A percentile compares a stretch with the other conserved stretches of the same genome.
Conservation (phyloP, 2,888 invertebrate genomes). For the Phrixothrix hirtus region DNA sequence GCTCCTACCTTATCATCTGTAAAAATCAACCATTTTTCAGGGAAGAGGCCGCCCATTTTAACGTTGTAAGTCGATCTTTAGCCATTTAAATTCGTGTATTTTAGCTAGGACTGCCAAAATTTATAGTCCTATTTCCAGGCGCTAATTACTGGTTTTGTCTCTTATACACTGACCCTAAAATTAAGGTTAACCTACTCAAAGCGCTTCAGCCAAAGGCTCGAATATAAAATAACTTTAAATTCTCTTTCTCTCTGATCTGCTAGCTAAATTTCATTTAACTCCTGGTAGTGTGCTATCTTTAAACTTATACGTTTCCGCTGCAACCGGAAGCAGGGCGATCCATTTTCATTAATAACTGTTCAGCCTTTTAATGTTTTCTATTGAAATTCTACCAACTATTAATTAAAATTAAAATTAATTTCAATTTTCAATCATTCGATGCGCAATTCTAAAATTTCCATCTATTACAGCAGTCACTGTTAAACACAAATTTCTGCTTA, state of each 20-base stretch:
- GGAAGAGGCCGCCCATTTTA: slow-evolving; percentile 17
- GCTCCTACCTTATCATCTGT: slow-evolving; percentile 26
- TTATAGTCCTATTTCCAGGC: slow-evolving; percentile 22
- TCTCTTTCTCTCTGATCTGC: background rate
- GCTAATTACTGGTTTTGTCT: slow-evolving; percentile 20
- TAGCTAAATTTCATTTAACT: background rate
- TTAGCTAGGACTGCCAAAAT: slow-evolving; percentile 13
- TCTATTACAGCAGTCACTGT: too few relatives aligned
- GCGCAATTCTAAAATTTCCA: too few relatives aligned
- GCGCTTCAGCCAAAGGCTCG: background rate
- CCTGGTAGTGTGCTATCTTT: background rate
- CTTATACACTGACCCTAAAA: slow-evolving; percentile 25
- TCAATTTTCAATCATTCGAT: too few relatives aligned
- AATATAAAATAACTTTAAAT: background rate
- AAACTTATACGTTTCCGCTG: slow-evolving; percentile 8
- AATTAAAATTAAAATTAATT: too few relatives aligned
- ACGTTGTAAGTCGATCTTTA: slow-evolving; percentile 11
- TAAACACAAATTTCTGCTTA: too few relatives aligned
- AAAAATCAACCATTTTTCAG: slow-evolving; percentile 30
- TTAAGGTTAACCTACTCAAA: slow-evolving; percentile 17
- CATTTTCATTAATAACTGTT: background rate
- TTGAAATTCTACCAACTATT: too few relatives aligned
- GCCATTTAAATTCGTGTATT: slow-evolving; percentile 20
- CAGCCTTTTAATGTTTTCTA: too few relatives aligned
- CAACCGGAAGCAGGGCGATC: slow-evolving; percentile 7